A percentile compares a stretch with the other conserved stretches of the same genome.
Conservation (phyloP, 1,140 invertebrate species). For the Neocloeon triangulifer region DNA sequence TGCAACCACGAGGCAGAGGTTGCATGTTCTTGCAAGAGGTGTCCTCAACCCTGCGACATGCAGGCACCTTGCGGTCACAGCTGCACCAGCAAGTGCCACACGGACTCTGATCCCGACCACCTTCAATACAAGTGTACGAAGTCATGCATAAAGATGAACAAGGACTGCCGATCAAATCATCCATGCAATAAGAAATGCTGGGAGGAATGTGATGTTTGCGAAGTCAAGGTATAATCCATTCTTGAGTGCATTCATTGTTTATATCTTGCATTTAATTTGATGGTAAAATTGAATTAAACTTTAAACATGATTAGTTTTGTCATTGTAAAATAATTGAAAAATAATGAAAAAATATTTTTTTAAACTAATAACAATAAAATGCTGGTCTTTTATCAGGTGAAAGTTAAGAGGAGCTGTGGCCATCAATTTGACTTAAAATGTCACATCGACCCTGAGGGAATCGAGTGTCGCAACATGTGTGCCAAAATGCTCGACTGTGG, state of each 20-base stretch:
- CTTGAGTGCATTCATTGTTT: too few relatives aligned
- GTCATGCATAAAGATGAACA: not conserved
- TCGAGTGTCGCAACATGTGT: not conserved
- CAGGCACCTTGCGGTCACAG: conserved; percentile 1
- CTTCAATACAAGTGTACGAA: not conserved
- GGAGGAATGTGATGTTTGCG: conserved; percentile 1
- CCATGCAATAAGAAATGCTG: not conserved
- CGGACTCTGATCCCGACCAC: conserved; percentile 1
- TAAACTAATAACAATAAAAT: too few relatives aligned
- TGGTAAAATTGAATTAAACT: too few relatives aligned
- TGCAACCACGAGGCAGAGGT: conserved; percentile 19
- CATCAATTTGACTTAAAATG: too few relatives aligned
- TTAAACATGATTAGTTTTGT: too few relatives aligned
- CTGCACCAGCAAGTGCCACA: conserved; percentile 1
- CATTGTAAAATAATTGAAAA: too few relatives aligned
- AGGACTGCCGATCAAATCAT: not conserved
- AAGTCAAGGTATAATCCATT: not conserved
- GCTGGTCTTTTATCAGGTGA: too few relatives aligned
- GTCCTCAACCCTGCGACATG: not conserved
- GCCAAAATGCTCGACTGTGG: conserved; percentile 1
- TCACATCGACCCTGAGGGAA: not conserved
- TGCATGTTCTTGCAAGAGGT: conserved; percentile 1
- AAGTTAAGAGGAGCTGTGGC: too few relatives aligned
- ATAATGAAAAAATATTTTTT: too few relatives aligned
- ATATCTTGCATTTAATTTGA: too few relatives aligned